Evolutionary conservation across 2,888 invertebrate genomes (phyloP).

Genomic region (Morpho achilles): DNA sequence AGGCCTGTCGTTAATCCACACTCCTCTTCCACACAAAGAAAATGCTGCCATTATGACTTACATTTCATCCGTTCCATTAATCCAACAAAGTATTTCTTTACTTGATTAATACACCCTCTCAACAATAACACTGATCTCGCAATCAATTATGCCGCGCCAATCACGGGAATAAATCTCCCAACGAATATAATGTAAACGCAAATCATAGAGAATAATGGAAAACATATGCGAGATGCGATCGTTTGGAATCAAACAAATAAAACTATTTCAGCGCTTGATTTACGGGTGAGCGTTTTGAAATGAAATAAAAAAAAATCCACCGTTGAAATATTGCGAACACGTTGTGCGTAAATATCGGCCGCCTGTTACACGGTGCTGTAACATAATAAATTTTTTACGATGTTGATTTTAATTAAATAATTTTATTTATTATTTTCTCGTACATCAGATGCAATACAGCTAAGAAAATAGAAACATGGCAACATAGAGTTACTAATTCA

Average conservation of each 20-base stretch:
- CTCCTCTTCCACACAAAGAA: too few species aligned
- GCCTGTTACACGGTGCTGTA: constrained; percentile 24
- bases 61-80: too few species aligned
- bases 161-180: background rate
- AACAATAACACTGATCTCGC: background rate
- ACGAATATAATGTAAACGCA: constrained; percentile 5
- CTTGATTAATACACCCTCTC: background rate
- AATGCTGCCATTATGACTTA: background rate
- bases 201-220: constrained; percentile 10
- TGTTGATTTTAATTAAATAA: background rate
- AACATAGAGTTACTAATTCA: too few species aligned
- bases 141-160: constrained; percentile 2
- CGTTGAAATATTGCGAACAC: constrained; percentile 28
- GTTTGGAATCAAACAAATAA: constrained; percentile 10
- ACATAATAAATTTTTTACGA: background rate
- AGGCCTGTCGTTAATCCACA: too few species aligned
- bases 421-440: background rate
- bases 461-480: too few species aligned
- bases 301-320: constrained; percentile 18
- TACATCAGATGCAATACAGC: too few species aligned
- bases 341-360: constrained; percentile 18
- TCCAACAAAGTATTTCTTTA: background rate
- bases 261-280: constrained; percentile 18
- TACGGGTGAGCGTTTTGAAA: constrained; percentile 10
- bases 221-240: constrained; percentile 7